phyloP scores from a whole-genome alignment of 2,888 invertebrate species.

The Mongoloraphidia duomilia region DNA sequence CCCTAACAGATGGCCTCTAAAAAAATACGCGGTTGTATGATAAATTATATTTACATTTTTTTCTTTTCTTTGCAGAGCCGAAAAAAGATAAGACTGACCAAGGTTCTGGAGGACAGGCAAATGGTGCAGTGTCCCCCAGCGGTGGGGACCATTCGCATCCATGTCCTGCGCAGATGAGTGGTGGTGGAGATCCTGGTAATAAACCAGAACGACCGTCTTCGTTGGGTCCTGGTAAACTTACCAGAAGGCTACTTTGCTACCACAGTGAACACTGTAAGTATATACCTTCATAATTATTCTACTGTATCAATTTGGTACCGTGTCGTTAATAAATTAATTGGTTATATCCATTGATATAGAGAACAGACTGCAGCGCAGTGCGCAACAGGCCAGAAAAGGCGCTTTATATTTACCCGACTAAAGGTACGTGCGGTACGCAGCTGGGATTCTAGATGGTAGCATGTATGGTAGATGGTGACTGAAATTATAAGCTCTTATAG shows the following conservation, averaged over 20 bases:
- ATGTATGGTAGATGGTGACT: too few species aligned
- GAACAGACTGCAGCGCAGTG: too few species aligned
- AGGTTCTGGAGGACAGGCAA: conserved; percentile 27
- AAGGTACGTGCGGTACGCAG: too few species aligned
- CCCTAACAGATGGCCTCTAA: too few species aligned
- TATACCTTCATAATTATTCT: conserved; percentile 1
- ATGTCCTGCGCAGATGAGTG: conserved; percentile 24
- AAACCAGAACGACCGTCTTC: conserved; percentile 70
- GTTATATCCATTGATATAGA: too few species aligned
- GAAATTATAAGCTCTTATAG: too few species aligned
- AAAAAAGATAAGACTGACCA: conserved; percentile 84
- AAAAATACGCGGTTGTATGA: neutral
- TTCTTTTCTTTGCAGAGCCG: conserved; percentile 56
- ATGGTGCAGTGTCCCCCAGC: conserved; percentile 48
- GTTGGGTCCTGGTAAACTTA: conserved; percentile 58
- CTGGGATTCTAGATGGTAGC: too few species aligned
- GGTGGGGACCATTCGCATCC: conserved; percentile 28
- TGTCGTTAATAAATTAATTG: too few species aligned
- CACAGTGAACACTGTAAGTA: conserved; percentile 60
- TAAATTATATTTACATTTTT: neutral
- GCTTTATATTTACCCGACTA: too few species aligned
- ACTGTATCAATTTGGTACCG: conserved; percentile 5
- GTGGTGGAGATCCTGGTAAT: conserved; percentile 19
- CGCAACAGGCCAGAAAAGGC: too few species aligned
- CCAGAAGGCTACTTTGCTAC: conserved; percentile 65